These are phyloP conservation scores for Reticulitermes lucifugus DNA, from an alignment of 2,888 invertebrate species.

Conservation along the genomic window DNA sequence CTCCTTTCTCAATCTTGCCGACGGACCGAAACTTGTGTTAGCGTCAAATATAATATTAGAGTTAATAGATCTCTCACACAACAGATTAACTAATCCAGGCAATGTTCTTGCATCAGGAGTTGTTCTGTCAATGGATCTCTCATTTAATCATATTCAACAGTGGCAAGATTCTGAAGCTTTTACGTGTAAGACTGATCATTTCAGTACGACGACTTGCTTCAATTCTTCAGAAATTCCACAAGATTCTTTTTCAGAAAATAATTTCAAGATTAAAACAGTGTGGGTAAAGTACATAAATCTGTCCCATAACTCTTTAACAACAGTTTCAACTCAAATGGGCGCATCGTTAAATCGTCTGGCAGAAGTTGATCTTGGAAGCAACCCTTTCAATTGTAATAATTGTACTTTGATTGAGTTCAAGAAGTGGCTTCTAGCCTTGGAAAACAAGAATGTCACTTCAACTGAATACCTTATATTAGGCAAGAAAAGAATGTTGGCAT, in stretches of 20 bases:
- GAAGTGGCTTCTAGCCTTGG: conserved; percentile 14
- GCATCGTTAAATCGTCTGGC: conserved; percentile 19
- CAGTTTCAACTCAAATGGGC: conserved; percentile 4
- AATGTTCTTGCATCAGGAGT: conserved; percentile 20
- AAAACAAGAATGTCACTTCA: not conserved
- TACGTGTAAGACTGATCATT: not conserved
- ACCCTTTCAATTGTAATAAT: conserved; percentile 45
- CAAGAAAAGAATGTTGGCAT: no score
- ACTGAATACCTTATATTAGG: no score
- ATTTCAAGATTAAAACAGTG: no score
- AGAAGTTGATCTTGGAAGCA: conserved; percentile 44
- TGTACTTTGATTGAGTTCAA: conserved; percentile 40
- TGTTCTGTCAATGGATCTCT: conserved; percentile 15
- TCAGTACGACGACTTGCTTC: not conserved
- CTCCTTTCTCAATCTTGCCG: not conserved
- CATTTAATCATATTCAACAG: not conserved
- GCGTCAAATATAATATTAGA: not conserved
- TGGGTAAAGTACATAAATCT: conserved; percentile 41
- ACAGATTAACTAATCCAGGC: conserved; percentile 28
- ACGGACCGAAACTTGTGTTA: conserved; percentile 21
- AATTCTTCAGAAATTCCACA: not conserved
- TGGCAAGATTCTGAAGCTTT: conserved; percentile 9
- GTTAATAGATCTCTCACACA: conserved; percentile 43
- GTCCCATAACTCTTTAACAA: conserved; percentile 30
- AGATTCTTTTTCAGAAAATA: no score